Evolutionary conservation across 2,113 vertebrate genomes (phyloP), one percentile per base, ranked within the genome.

Genomic region (Malaclemys terrapin): DNA sequence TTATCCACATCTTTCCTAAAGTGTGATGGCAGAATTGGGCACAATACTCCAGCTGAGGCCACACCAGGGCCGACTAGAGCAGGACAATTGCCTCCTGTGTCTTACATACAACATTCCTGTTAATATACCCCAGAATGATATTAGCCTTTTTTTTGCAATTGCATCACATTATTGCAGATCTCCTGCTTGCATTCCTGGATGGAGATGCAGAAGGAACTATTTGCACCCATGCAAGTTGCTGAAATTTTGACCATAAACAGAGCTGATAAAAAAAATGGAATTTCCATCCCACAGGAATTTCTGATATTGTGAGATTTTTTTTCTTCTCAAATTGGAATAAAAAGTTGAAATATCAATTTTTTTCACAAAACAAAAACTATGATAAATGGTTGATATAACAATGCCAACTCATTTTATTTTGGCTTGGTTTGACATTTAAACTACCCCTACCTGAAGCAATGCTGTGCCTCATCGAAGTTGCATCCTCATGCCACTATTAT

Each of bases 381-480:
- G 57, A 4, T 86, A 84, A 87, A 69, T 10, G 75, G n/a, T 86
- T 52, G 10, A 56, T 89, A 25, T 5, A 89, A 80, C 95, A 84
- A 35, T 52, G 0, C 59, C 42, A 2, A 95, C 80, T 1, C 38
- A 10, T 91, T 93, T 85, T 0, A 5, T n/a, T 72, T 35, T 93
- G 8, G 6, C 5, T 89, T 1, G 2, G 8, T 19, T 82, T 88
- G 31, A 59, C 52, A 72, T 6, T 10, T 31, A 62, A 8, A 0
- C 45, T 92, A 81, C 90, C 2, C 4, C 87, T 69, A 84, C 13
- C 81, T 80, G 72, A 78, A 93, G 1, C 6, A 80, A 1, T 5
- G 3, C 49, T 79, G 12, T 80, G 35, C 5, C 3, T 86, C 12
- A 22, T 47, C 4, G 84, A 91, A 17, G 35, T 5, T 69, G 65